phyloP scores from a whole-genome alignment of 2,888 invertebrate genomes.

The Cetonia aurata region DNA sequence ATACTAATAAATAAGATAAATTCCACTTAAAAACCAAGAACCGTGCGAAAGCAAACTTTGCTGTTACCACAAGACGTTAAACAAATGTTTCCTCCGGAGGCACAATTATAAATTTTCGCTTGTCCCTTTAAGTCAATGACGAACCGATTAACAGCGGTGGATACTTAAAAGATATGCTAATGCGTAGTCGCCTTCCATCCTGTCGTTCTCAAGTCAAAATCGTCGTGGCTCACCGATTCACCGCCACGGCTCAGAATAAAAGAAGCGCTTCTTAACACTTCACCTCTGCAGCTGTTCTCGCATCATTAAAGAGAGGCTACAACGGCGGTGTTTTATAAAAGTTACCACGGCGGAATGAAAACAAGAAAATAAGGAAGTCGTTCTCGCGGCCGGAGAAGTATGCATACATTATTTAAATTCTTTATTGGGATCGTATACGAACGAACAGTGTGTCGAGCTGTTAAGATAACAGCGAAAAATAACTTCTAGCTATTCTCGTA shows the following conservation, averaged over 20 bases:
- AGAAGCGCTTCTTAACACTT: constrained; percentile 10
- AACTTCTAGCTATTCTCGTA: neutral
- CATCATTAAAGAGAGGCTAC: constrained; percentile 9
- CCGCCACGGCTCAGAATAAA: neutral
- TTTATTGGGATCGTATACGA: constrained; percentile 22
- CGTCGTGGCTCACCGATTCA: neutral
- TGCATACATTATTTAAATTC: constrained; percentile 29
- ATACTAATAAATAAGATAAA: no score
- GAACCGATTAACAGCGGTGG: no score
- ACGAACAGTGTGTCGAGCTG: neutral
- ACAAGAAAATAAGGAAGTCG: constrained; percentile 38
- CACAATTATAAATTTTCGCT: no score
- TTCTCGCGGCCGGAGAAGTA: constrained; percentile 7
- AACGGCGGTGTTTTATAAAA: constrained; percentile 15
- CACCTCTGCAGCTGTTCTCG: constrained; percentile 17
- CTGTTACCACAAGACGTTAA: no score
- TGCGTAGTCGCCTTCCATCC: constrained; percentile 2
- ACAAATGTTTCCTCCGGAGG: no score
- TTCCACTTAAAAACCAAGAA: no score
- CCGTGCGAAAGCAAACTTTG: no score
- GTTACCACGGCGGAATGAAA: constrained; percentile 12
- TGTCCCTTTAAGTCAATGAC: no score
- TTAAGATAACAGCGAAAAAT: constrained; percentile 25
- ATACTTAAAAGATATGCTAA: no score
- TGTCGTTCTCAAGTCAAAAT: constrained; percentile 18